phyloP scores from a whole-genome alignment of 2,888 invertebrate species.

The Cerastoderma edule region DNA sequence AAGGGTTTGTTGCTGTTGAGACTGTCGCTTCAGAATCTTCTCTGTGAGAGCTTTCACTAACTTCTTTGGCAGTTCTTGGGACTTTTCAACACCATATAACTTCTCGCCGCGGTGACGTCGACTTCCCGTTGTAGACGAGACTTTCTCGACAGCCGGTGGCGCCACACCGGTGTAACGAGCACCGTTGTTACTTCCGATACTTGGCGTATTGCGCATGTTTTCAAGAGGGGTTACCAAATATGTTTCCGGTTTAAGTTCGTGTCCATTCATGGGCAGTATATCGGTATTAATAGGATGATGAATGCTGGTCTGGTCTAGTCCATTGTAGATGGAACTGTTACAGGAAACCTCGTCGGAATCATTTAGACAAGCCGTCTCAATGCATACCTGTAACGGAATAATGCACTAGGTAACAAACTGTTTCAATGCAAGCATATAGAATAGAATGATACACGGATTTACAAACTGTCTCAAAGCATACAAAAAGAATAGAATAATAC shows the following conservation, averaged over 20 bases:
- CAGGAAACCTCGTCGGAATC: neutral
- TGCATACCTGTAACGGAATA: constrained; percentile 41
- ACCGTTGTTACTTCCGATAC: neutral
- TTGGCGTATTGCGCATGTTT: constrained; percentile 2
- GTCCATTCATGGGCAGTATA: constrained; percentile 2
- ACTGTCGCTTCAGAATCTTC: constrained; percentile 64
- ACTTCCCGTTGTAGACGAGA: constrained; percentile 3
- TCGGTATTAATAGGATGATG: neutral
- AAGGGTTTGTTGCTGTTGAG: constrained; percentile 27
- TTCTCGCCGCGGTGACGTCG: constrained; percentile 36
- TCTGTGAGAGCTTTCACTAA: constrained; percentile 73
- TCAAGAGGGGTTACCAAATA: neutral
- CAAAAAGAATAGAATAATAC: too few relatives aligned
- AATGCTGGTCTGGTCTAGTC: neutral
- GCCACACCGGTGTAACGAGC: neutral
- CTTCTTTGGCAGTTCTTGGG: constrained; percentile 65
- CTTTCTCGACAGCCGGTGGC: neutral
- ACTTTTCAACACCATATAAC: constrained; percentile 32
- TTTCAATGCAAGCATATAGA: too few relatives aligned
- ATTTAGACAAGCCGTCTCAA: constrained; percentile 35
- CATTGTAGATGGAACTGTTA: neutral
- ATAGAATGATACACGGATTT: too few relatives aligned
- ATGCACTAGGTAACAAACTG: too few relatives aligned
- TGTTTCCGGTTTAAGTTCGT: neutral
- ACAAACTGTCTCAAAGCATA: too few relatives aligned